These are phyloP conservation scores for Myotis pilosus DNA, from an alignment of 2,797 vertebrate species.

Conservation along the genomic window DNA sequence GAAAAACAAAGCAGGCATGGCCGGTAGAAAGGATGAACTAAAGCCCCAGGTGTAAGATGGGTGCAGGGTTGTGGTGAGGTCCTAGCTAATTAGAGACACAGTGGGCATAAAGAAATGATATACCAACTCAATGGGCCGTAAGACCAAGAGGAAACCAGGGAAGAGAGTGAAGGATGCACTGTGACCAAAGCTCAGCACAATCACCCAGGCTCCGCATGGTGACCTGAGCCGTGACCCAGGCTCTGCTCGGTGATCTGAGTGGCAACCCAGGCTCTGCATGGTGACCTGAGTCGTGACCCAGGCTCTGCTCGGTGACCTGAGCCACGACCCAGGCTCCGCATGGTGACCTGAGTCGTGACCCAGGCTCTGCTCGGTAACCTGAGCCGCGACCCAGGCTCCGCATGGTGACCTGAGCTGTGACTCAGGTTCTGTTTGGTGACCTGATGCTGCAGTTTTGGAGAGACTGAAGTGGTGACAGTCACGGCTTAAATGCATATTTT, in stretches of 20 bases:
- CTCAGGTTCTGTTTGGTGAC: not conserved
- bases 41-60: not conserved
- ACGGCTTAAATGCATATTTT: not conserved
- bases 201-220: not conserved
- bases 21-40: not conserved
- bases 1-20: not conserved
- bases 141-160: not conserved
- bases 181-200: not conserved
- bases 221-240: not conserved
- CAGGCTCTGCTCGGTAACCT: not conserved
- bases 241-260: not conserved
- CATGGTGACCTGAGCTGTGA: not conserved
- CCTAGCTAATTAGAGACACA: not conserved
- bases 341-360: not conserved
- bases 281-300: not conserved
- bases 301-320: not conserved
- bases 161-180: not conserved
- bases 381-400: not conserved
- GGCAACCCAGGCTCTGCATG: too few relatives aligned
- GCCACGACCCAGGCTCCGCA: too few relatives aligned
- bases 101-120: not conserved
- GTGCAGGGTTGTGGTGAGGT: too few relatives aligned
- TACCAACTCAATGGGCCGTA: fast-evolving
- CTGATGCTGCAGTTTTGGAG: not conserved
- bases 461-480: not conserved